Base-by-base conservation (phyloP, 1,140 invertebrate genomes). In the Reticulitermes speratus region DNA sequence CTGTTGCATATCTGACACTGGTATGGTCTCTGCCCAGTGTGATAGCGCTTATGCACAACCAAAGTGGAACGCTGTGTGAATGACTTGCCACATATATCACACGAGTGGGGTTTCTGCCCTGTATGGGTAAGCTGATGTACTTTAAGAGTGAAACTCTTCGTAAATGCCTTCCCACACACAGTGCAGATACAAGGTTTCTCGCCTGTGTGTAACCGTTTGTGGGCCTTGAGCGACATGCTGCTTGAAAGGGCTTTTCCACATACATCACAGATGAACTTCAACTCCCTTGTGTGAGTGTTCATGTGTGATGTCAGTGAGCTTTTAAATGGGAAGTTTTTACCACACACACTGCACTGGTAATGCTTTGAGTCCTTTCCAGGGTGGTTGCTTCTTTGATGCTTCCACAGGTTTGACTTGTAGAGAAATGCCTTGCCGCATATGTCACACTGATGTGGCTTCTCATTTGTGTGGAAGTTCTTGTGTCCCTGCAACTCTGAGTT, bases 41-140 rank as follows among this genome's bases (percentile, higher is more conserved):
- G 96, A 88, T 94, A 94, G 88, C 95, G 91, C 87, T 96, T 94
- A 90, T 96, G 96, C 38, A 96, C 95, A 86, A 95, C 93, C n/a
- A 96, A 91, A 75, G 93, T 93, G 59, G 95, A 96, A 12, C 96
- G 94, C 90, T 97, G 96, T 1, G 95, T 95, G 90, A 97, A 97
- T 19, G 94, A 92, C 89, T 96, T 94, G 21, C 95, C 93, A 90
- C 96, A 97, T 11, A 92, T 87, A 52, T 92, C 90, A 88, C 92
- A 93, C 0, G 90, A 89, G 85, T 92, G 91, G 0, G 92, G 92
- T 87, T 93, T 93, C 59, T 92, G 91, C 1, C 92, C 92, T 19
- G 89, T 88, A 82, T 89, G 89, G 25, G 87, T 88, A 11, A 69
- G 55, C 69, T 38, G 38, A 90, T 96, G 96, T 30, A 96, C 95